Evolutionary conservation across 2,888 invertebrate genomes (phyloP).

Genomic region (Tyria jacobaeae): DNA sequence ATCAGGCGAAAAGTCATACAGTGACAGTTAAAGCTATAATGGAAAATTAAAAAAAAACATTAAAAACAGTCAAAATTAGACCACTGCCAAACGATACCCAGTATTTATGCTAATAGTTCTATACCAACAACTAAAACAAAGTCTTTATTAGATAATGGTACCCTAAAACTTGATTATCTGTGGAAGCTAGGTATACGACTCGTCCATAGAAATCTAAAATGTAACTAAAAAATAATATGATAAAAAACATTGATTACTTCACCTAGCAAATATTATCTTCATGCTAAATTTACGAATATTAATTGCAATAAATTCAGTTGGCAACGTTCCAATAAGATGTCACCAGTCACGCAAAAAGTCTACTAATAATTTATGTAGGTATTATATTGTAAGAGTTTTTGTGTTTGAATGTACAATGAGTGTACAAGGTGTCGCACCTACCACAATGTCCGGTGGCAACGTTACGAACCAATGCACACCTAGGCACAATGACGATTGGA

Average conservation of each 20-base stretch:
- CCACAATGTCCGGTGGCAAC: constrained; percentile 74
- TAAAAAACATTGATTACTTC: background rate
- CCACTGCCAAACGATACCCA: too few species aligned
- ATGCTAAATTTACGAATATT: constrained; percentile 3
- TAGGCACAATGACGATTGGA: constrained; percentile 61
- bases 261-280: background rate
- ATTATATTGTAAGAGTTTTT: constrained; percentile 50
- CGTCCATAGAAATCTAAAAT: background rate
- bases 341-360: constrained; percentile 46
- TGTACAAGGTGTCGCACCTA: constrained; percentile 62
- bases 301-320: constrained; percentile 11
- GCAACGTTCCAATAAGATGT: constrained; percentile 45
- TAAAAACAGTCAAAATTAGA: too few species aligned
- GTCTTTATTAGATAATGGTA: too few species aligned
- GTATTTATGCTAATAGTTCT: too few species aligned
- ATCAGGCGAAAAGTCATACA: too few species aligned
- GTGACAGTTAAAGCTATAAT: too few species aligned
- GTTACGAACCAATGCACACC: constrained; percentile 69
- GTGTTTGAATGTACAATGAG: constrained; percentile 49
- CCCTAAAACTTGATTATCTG: too few species aligned
- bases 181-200: background rate
- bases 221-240: background rate
- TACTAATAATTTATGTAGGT: constrained; percentile 43
- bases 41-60: too few species aligned
- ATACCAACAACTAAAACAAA: too few species aligned